Conservation (phyloP, 1,140 invertebrate species). For the Plutomurus gul region DNA sequence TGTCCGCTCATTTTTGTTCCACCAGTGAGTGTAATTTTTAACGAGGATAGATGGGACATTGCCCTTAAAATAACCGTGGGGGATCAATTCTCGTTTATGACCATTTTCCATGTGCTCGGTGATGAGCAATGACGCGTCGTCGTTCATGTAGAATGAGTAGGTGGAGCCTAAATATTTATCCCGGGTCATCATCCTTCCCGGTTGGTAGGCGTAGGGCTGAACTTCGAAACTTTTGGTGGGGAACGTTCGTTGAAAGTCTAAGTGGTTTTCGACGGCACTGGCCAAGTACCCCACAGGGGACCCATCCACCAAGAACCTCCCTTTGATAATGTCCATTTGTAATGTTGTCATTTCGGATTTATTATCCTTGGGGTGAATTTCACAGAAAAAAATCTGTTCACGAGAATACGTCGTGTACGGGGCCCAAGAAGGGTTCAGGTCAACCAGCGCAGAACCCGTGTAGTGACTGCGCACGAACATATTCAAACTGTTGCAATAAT, state of each 20-base stretch:
- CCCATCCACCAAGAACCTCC: conserved; percentile 40
- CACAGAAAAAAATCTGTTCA: background rate
- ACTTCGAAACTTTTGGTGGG: conserved; percentile 31
- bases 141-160: conserved; percentile 26
- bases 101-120: conserved; percentile 1
- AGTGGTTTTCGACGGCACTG: background rate
- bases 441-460: background rate
- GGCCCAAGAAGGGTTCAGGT: background rate
- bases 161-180: background rate
- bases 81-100: background rate
- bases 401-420: background rate
- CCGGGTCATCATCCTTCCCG: conserved; percentile 19
- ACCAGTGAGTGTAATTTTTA: conserved; percentile 37
- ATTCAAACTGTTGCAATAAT: background rate
- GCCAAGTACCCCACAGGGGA: conserved; percentile 19
- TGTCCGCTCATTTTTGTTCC: background rate
- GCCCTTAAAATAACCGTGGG: background rate
- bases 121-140: background rate
- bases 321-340: conserved; percentile 36
- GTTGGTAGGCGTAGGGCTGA: conserved; percentile 17
- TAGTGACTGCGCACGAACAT: background rate
- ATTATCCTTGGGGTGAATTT: background rate
- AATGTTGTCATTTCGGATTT: background rate
- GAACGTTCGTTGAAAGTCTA: conserved; percentile 9
- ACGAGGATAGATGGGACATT: conserved; percentile 26